phyloP scores from a whole-genome alignment of 1,140 invertebrate genomes.

The Tribolium madens region DNA sequence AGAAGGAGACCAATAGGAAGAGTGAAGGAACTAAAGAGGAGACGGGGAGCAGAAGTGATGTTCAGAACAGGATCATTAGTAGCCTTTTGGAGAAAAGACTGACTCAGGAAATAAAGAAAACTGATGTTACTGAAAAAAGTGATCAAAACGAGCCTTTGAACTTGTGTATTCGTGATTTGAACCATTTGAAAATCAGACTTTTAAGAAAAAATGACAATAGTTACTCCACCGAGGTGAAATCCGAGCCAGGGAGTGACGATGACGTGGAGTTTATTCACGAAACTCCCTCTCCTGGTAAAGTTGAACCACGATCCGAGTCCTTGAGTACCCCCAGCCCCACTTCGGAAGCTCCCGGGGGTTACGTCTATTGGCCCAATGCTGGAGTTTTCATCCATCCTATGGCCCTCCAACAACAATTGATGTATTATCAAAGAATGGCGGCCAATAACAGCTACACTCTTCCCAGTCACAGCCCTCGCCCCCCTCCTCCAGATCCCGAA shows the following conservation, averaged over 20 bases:
- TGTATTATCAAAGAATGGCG: slow-evolving; percentile 81
- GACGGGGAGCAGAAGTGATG: slow-evolving; percentile 68
- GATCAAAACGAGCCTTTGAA: slow-evolving; percentile 82
- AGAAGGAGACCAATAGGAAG: slow-evolving; percentile 60
- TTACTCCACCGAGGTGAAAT: slow-evolving; percentile 70
- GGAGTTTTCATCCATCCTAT: slow-evolving; percentile 80
- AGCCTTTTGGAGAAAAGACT: slow-evolving; percentile 77
- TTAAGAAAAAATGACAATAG: slow-evolving; percentile 73
- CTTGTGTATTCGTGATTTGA: slow-evolving; percentile 81
- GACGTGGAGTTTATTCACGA: slow-evolving; percentile 71
- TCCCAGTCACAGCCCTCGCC: slow-evolving; percentile 54
- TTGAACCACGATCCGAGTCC: too few relatives aligned
- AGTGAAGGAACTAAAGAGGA: slow-evolving; percentile 50
- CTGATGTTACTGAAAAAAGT: slow-evolving; percentile 25
- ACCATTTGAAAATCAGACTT: slow-evolving; percentile 74
- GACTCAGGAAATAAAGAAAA: slow-evolving; percentile 72
- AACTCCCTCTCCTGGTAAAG: slow-evolving; percentile 65
- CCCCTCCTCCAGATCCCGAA: slow-evolving; percentile 47
- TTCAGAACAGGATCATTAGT: slow-evolving; percentile 78
- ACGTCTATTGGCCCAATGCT: slow-evolving; percentile 78
- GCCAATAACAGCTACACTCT: slow-evolving; percentile 65
- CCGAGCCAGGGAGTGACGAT: slow-evolving; percentile 69
- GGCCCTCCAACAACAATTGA: slow-evolving; percentile 76
- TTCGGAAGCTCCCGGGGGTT: slow-evolving; percentile 55
- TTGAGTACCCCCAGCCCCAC: slow-evolving; percentile 53